Conservation (phyloP, 1,140 invertebrate genomes). For the Uloborus diversus region DNA sequence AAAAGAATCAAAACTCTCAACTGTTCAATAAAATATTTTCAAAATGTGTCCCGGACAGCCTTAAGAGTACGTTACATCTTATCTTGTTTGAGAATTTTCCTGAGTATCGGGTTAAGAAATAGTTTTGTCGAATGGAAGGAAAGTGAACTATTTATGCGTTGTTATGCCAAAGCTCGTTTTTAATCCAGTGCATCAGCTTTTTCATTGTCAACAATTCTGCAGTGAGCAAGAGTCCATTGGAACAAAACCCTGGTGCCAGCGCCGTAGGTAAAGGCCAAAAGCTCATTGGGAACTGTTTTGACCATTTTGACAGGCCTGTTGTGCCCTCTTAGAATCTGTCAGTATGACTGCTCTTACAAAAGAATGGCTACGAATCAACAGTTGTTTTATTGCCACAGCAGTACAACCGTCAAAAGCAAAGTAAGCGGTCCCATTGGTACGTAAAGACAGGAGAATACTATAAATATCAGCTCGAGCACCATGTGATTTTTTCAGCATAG, state of each 20-base stretch:
- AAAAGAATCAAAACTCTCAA: too few relatives aligned
- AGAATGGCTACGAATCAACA: background rate
- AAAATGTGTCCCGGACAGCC: too few relatives aligned
- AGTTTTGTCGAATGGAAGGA: background rate
- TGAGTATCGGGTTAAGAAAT: background rate
- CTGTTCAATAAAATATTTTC: too few relatives aligned
- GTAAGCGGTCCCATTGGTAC: constrained; percentile 5
- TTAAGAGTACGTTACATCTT: background rate
- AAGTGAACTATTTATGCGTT: background rate
- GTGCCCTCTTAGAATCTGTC: background rate
- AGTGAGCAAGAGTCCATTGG: background rate
- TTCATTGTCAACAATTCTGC: background rate
- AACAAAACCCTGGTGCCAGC: background rate
- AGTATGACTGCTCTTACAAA: background rate
- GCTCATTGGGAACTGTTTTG: background rate
- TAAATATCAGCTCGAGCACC: background rate
- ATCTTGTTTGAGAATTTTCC: background rate
- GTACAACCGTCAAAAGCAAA: too few relatives aligned
- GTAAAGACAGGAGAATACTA: background rate
- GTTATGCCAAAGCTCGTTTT: background rate
- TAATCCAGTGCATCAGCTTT: background rate
- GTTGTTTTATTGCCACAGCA: background rate
- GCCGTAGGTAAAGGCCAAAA: background rate
- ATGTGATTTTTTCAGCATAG: background rate
- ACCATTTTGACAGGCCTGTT: background rate